These are phyloP conservation scores for Triplophysa siluroides DNA, from an alignment of 2,113 vertebrate species.

Conservation along the genomic window DNA sequence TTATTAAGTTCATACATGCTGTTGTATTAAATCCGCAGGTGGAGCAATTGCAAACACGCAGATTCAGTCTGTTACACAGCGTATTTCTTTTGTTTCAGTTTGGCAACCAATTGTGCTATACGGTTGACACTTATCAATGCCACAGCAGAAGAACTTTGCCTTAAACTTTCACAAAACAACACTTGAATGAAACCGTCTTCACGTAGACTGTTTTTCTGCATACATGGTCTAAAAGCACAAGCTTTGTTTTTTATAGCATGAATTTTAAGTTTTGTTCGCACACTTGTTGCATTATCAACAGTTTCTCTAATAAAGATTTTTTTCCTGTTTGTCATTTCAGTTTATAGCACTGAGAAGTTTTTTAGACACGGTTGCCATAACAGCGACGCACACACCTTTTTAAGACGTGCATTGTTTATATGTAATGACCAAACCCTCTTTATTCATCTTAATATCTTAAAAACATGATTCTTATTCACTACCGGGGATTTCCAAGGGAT, in stretches of 20 bases:
- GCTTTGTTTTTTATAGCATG: neutral
- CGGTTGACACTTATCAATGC: neutral
- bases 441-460: too few relatives aligned
- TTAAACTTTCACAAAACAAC: neutral
- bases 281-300: neutral
- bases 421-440: neutral
- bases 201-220: neutral
- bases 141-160: neutral
- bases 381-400: neutral
- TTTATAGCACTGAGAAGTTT: too few relatives aligned
- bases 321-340: neutral
- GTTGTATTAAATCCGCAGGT: neutral
- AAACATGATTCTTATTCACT: too few relatives aligned
- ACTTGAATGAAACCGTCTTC: conserved; percentile 1
- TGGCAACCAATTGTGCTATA: neutral
- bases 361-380: too few relatives aligned
- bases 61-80: neutral
- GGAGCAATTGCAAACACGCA: neutral
- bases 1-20: neutral
- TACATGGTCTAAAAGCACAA: conserved; percentile 23
- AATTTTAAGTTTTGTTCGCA: neutral
- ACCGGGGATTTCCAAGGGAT: too few relatives aligned
- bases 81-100: neutral
- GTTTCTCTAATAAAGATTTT: neutral
- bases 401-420: neutral